phyloP scores from a whole-genome alignment of 2,888 invertebrate genomes.

The Drosophila greeni region DNA sequence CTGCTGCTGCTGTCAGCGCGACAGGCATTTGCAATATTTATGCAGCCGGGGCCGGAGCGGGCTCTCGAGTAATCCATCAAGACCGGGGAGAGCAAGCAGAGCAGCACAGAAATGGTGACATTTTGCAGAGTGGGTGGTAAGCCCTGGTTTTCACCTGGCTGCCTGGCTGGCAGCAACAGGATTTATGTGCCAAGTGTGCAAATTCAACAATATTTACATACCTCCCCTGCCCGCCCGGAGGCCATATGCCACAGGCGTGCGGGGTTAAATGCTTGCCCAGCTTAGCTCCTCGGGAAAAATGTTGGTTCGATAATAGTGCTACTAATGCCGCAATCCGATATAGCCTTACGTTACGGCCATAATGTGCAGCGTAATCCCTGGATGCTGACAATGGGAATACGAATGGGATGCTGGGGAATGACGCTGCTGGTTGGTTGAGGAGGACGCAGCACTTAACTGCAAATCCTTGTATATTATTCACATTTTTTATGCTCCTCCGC shows the following conservation, averaged over 20 bases:
- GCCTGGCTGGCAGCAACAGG: constrained; percentile 33
- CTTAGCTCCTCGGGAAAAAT: constrained; percentile 10
- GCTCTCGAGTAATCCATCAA: constrained; percentile 45
- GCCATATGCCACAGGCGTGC: constrained; percentile 7
- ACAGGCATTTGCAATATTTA: constrained; percentile 43
- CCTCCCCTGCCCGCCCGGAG: constrained; percentile 1
- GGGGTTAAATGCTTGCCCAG: constrained; percentile 11
- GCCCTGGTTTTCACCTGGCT: constrained; percentile 25
- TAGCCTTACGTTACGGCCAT: neutral
- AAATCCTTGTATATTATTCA: constrained; percentile 64
- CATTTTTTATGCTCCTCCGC: constrained; percentile 53
- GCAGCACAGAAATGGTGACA: constrained; percentile 39
- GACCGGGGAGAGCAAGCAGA: constrained; percentile 12
- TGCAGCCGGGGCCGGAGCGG: constrained; percentile 31
- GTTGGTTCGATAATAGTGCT: constrained; percentile 34
- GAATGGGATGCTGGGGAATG: constrained; percentile 23
- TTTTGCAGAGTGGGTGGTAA: constrained; percentile 43
- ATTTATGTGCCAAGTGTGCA: constrained; percentile 47
- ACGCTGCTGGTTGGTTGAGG: constrained; percentile 21
- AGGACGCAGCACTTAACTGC: constrained; percentile 37
- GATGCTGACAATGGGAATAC: constrained; percentile 24
- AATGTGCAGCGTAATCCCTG: constrained; percentile 25
- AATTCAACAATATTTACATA: constrained; percentile 43
- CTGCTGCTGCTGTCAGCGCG: constrained; percentile 15
- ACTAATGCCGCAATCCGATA: constrained; percentile 29